Evolutionary conservation across 2,888 invertebrate genomes (phyloP), one percentile per base, ranked within the genome.

Genomic region (Idaea aversata): DNA sequence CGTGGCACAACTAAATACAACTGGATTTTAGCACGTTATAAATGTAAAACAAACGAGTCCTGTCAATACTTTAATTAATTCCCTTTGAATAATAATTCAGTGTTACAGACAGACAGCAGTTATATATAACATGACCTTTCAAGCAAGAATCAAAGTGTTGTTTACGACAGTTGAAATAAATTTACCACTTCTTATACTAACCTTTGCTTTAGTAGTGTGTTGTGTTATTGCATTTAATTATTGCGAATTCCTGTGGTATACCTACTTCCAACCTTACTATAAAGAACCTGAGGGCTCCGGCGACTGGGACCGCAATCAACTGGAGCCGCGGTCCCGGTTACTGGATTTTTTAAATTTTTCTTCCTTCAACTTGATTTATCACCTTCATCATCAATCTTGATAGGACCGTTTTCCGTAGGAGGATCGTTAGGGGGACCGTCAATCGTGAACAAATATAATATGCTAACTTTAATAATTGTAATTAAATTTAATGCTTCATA

Each of bases 171-270:
- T 64, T 47, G 47, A 47, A 47, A 47, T 72, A 73, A 72, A 74
- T 73, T 72, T 64, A 72, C 70, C 66, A 70, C 72, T 70, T 68
- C 72, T 47, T 71, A 68, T 67, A 67, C 67, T 74, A 72, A 75
- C 72, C 72, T 72, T 71, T 68, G 62, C 69, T 67, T 69, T 69
- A 66, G 67, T 67, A 69, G 68, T 66, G 64, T 6, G 47, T 10
- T 47, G 7, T 10, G 13, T 36, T 36, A 70, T 70, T 71, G 72
- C 67, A 73, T 71, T 76, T 74, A 74, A 75, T 74, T 71, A 65
- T 67, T 69, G 68, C 61, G 72, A 76, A 25, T 77, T 72, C 74
- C 70, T 65, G 47, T 10, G 47, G 13, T 10, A 47, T 6, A 47
- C 36, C n/a, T 36, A 36, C 36, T 7, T 5, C 10, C 10, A 7